Evolutionary conservation across 2,113 vertebrate species (phyloP), one percentile per base, ranked within the genome.

Genomic region (Vicugna pacos): DNA sequence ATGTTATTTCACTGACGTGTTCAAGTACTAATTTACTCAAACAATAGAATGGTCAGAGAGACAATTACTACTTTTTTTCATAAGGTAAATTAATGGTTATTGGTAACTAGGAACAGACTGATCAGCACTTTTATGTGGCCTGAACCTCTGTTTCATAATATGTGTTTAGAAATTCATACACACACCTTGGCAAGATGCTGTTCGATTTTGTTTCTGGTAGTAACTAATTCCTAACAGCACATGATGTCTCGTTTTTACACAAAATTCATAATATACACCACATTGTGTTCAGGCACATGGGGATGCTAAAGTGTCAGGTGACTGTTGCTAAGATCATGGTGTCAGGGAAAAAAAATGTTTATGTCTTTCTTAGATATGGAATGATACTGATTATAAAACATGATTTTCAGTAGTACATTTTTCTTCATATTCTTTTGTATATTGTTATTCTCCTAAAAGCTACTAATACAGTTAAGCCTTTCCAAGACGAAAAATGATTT

Each of bases 21-120:
- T 82, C n/a, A 96, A 87, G 70, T 67, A 85, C 60, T 22, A 81
- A 76, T 93, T 96, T 95, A 84, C 32, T 30, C n/a, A 72, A 91
- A 87, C 54, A 90, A 83, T 76, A 32, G 46, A 90, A 79, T 88
- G 94, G 62, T 80, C 56, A 94, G 35, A 86, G 12, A 80, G 32
- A 90, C 24, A 95, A 56, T 76, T 93, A 58, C 94, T 75, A 46
- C 48, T 72, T 89, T 80, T 81, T 93, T 94, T 96, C 1, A 24
- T 94, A 83, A 92, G 26, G 6, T 86, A 92, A 89, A 64, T 81
- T 70, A 90, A 67, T 88, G 38, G 52, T 84, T 96, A 35, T 72
- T 70, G 16, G n/a, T 94, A 76, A 15, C 30, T 48, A 83, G 46
- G 8, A 90, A 76, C 24, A 88, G 81, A 50, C 60, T 65, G 24